Evolutionary conservation across 1,140 invertebrate species (phyloP).

Genomic region (Psix sp.): DNA sequence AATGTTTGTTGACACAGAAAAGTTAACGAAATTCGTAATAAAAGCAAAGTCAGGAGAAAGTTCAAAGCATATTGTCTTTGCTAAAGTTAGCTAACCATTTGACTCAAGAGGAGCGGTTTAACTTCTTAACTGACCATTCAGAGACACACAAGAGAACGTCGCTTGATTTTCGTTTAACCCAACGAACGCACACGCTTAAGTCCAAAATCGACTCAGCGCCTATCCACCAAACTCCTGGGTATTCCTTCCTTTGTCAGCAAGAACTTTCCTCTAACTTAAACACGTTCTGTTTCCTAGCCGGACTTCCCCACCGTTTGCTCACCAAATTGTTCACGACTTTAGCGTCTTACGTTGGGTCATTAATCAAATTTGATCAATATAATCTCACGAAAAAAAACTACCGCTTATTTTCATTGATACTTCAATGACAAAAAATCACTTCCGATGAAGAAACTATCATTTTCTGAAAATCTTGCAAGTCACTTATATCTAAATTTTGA

Average conservation of each 20-base stretch:
- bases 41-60: slow-evolving; percentile 36
- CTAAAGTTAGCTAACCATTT: slow-evolving; percentile 42
- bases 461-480: too few relatives aligned
- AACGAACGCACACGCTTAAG: slow-evolving; percentile 48
- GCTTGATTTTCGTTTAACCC: slow-evolving; percentile 61
- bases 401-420: too few relatives aligned
- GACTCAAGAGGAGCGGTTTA: slow-evolving; percentile 49
- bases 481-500: too few relatives aligned
- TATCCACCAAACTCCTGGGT: slow-evolving; percentile 55
- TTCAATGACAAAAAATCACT: too few relatives aligned
- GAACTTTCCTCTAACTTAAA: slow-evolving; percentile 59
- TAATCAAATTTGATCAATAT: slow-evolving; percentile 36
- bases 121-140: slow-evolving; percentile 62
- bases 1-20: too few relatives aligned
- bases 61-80: slow-evolving; percentile 52
- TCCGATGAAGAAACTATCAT: too few relatives aligned
- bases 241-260: slow-evolving; percentile 58
- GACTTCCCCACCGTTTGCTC: slow-evolving; percentile 33
- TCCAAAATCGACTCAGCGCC: slow-evolving; percentile 25
- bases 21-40: too few relatives aligned
- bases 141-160: slow-evolving; percentile 25
- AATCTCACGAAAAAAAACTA: too few relatives aligned
- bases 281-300: slow-evolving; percentile 45
- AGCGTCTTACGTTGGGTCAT: slow-evolving; percentile 35
- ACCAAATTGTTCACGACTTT: slow-evolving; percentile 36